Evolutionary conservation across 2,113 vertebrate genomes (phyloP), one percentile per base, ranked within the genome.

Genomic region (Channa maculata): DNA sequence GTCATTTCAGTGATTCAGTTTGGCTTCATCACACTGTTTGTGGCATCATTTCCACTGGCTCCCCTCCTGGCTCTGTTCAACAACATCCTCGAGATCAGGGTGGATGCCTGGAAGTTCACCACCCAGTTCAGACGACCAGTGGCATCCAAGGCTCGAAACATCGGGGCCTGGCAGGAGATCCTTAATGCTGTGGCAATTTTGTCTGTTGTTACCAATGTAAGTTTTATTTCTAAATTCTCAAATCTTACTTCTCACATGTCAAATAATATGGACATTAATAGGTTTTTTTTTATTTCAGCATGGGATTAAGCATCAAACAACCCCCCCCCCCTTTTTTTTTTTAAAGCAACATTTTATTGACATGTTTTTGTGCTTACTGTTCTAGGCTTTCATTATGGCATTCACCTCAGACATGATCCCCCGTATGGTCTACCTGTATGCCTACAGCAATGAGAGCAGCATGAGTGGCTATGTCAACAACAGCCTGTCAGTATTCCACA

Each of bases 361-460:
- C 45, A 45, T 5, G 2, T 8, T 39, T 53, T 13, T 77, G 59
- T 58, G 41, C 33, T 76, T 54, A 1, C 52, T 2, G 3, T 59
- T 86, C 4, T 87, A 99, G 98, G 98, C 98, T 48, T 97, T 99
- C 73, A 99, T 99, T 79, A 96, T 99, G 69, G 96, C 98, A 0
- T 99, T 99, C 91, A 99, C 98, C 1, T 99, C 98, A 0, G 98
- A 99, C 90, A 99, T 98, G 95, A 97, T 99, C 72, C 98, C 97
- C 15, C 97, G 97, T 4, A 88, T 99, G 89, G 98, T 99, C 63
- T 99, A 96, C 85, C 95, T 95, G 58, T 98, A 99, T 2, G 93
- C 95, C 67, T 95, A 97, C 6, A 82, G 87, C 3, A 0, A n/a
- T 2, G 39, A 51, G 0, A 33, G 71, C 0, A 93, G 91, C 3